Base-by-base conservation (phyloP, 2,888 invertebrate genomes). In the Plusia festucae region DNA sequence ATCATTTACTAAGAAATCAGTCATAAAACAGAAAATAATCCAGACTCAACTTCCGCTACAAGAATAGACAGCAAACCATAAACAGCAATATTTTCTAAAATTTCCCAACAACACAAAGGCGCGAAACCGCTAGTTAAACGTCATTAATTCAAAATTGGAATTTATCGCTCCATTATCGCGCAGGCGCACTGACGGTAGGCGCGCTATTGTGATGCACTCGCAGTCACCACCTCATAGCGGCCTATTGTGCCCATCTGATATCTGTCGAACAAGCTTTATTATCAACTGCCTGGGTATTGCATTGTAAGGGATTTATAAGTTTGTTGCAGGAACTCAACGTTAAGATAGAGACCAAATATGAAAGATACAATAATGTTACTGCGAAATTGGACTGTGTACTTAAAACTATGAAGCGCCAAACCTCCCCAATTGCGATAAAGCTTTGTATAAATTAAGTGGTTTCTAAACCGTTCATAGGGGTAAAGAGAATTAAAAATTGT, bases 81-180 rank as follows among this genome's bases (percentile, higher is more conserved):
- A 13, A 7, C 8, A 65, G 46, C 54, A 60, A 70, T 65, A 69
- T 68, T 65, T 72, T 76, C 68, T 55, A 54, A 68, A 69, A 62
- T 73, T 53, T 54, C 40, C 58, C 57, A 68, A 49, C 67, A 51
- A 61, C 16, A 79, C 68, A 75, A 81, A 81, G 70, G 81, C 51
- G 63, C 71, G 60, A 72, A 73, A 68, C 71, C 44, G 34, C 78
- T 73, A 62, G 83, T 82, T 82, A 82, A 69, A 73, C 82, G 82
- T 85, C 86, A 85, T 87, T 87, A 85, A 85, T 84, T 82, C 82
- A 72, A 85, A 85, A 87, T 86, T 83, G 79, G 83, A 88, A 91
- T 90, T 90, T 91, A 91, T 90, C 79, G 87, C 71, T 79, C 89
- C 81, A 91, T 92, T 91, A 91, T 90, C 54, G 73, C 65, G 65